Evolutionary conservation across 2,888 invertebrate genomes (phyloP), one percentile per base, ranked within the genome.

Genomic region (Taenaris catops): DNA sequence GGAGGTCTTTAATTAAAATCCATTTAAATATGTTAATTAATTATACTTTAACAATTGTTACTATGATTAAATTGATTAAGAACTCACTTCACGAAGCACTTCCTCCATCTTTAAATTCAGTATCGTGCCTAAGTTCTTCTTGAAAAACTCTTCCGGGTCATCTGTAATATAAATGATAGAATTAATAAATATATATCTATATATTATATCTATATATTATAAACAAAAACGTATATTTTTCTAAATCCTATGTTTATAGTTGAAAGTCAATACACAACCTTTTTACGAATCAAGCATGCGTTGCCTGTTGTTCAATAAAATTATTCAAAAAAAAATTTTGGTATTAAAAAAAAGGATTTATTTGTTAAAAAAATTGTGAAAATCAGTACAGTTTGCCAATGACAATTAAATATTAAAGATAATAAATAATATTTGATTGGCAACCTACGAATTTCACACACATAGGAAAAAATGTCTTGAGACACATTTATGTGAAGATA

Each of bases 151-250:
- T 34, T 37, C 35, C 2, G 50, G 43, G 18, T 43, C 26, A 29
- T 47, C 56, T 53, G 44, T 19, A 55, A 53, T n/a, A 25, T 20
- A 35, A n/a, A n/a, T n/a, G n/a, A n/a, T n/a, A n/a, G n/a, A n/a
- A n/a, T n/a, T n/a, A n/a, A n/a, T n/a, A n/a, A n/a, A n/a, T n/a
- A n/a, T n/a, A n/a, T n/a, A n/a, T n/a, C n/a, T n/a, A n/a, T n/a
- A n/a, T n/a, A n/a, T n/a, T n/a, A n/a, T n/a, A n/a, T n/a, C n/a
- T n/a, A n/a, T n/a, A n/a, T n/a, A n/a, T n/a, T n/a, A n/a, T n/a
- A n/a, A n/a, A n/a, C n/a, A n/a, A n/a, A n/a, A n/a, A n/a, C n/a
- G n/a, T n/a, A n/a, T n/a, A n/a, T n/a, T n/a, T n/a, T n/a, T n/a
- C n/a, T n/a, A n/a, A n/a, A n/a, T n/a, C n/a, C n/a, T n/a, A n/a